Conservation (phyloP, 2,888 invertebrate species). For the Trissolcus brochymenae region DNA sequence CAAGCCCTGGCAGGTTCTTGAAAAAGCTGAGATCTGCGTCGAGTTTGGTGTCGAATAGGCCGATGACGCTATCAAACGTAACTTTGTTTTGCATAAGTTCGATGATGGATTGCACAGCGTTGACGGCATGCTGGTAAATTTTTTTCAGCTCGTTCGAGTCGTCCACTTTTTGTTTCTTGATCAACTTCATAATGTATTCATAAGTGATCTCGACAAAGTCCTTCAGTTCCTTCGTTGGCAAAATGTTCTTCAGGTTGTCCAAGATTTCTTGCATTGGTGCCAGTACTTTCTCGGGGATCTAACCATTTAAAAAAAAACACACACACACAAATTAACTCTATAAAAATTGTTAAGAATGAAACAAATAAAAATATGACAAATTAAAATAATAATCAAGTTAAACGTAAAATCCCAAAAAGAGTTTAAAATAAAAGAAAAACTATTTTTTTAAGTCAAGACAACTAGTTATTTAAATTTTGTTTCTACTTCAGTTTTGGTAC, state of each 20-base stretch:
- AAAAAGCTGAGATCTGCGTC: constrained; percentile 74
- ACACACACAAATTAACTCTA: not conserved
- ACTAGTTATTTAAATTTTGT: not conserved
- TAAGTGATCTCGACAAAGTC: constrained; percentile 80
- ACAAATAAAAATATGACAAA: not conserved
- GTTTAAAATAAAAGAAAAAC: too few species aligned
- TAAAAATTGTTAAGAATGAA: not conserved
- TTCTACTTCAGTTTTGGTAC: constrained; percentile 39
- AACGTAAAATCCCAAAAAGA: too few species aligned
- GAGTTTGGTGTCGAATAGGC: constrained; percentile 72
- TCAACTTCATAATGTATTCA: constrained; percentile 78
- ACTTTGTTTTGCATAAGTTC: constrained; percentile 76
- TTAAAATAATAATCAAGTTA: too few species aligned
- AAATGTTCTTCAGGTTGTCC: constrained; percentile 78
- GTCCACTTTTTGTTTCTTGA: constrained; percentile 79
- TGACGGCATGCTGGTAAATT: constrained; percentile 79
- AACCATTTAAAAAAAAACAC: constrained; percentile 3
- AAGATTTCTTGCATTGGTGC: constrained; percentile 79
- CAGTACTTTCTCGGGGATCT: constrained; percentile 79
- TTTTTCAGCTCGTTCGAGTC: constrained; percentile 81
- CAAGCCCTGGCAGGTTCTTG: constrained; percentile 78
- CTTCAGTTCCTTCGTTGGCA: constrained; percentile 82
- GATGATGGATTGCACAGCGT: constrained; percentile 79
- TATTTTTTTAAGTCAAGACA: not conserved
- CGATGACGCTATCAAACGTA: constrained; percentile 71